Percentiles rank a stretch among this genome's conserved stretches.
These are phyloP conservation scores for Agonum fuliginosum DNA, from an alignment of 2,888 invertebrate species.

Conservation along the genomic window DNA sequence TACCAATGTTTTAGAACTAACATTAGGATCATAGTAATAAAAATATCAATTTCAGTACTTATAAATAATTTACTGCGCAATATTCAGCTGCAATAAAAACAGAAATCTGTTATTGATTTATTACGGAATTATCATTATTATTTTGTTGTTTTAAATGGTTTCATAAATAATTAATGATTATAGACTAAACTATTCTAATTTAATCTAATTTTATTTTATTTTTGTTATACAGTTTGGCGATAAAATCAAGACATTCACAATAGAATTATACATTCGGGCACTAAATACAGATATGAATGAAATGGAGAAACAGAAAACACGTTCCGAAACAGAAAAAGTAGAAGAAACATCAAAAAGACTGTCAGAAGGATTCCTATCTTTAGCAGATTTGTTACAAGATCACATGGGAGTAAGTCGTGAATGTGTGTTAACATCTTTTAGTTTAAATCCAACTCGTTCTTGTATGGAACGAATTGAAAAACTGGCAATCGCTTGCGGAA, in stretches of 20 bases:
- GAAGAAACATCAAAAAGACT: constrained; percentile 77
- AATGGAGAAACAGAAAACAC: constrained; percentile 79
- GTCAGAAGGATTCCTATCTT: constrained; percentile 78
- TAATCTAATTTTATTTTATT: background rate
- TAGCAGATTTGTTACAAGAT: constrained; percentile 77
- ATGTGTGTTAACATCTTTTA: constrained; percentile 85
- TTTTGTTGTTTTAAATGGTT: no score
- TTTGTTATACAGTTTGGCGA: constrained; percentile 74
- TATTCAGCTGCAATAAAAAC: no score
- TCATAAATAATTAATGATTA: no score
- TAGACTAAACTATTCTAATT: background rate
- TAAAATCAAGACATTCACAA: constrained; percentile 78
- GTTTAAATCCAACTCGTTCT: constrained; percentile 80
- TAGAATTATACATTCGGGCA: constrained; percentile 84
- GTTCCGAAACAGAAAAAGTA: constrained; percentile 74
- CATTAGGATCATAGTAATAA: no score
- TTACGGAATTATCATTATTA: no score
- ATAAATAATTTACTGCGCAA: no score
- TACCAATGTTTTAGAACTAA: no score
- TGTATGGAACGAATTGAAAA: constrained; percentile 77
- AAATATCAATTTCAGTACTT: background rate
- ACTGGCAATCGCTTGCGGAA: constrained; percentile 74
- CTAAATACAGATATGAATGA: constrained; percentile 86
- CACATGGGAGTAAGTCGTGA: constrained; percentile 80
- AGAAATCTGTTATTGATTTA: no score